Conservation (phyloP, 2,888 invertebrate species). For the Cinara cedri region DNA sequence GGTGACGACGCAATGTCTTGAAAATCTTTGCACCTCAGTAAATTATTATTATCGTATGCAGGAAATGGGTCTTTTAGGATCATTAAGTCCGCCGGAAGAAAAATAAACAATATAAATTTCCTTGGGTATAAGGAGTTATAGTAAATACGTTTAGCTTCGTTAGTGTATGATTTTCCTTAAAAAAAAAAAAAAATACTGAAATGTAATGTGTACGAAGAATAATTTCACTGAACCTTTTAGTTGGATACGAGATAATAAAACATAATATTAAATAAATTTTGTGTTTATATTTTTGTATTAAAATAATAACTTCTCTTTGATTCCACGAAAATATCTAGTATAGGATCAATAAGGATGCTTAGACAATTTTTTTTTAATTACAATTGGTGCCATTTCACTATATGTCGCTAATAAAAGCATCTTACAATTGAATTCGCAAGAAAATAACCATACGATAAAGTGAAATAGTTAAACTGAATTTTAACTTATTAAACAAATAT, state of each 20-base stretch:
- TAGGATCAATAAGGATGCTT: no score
- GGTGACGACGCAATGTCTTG: neutral
- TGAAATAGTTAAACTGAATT: no score
- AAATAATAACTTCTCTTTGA: no score
- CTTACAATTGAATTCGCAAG: no score
- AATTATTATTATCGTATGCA: neutral
- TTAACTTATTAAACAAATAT: no score
- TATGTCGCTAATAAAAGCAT: no score
- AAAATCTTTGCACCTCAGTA: neutral
- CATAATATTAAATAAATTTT: no score
- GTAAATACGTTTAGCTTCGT: constrained; percentile 28
- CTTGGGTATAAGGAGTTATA: neutral
- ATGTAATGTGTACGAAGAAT: neutral
- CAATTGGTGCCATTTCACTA: no score
- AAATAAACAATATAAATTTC: constrained; percentile 16
- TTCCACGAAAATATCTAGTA: no score
- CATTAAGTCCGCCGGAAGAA: constrained; percentile 8
- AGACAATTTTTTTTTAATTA: no score
- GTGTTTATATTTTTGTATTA: no score
- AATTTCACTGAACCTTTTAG: neutral
- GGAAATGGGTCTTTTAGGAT: constrained; percentile 5
- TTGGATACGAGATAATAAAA: neutral
- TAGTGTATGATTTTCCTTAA: neutral
- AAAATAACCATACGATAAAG: no score
- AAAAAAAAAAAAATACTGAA: neutral